phyloP scores from a whole-genome alignment of 2,113 vertebrate genomes.

The Mormoops blainvillei region DNA sequence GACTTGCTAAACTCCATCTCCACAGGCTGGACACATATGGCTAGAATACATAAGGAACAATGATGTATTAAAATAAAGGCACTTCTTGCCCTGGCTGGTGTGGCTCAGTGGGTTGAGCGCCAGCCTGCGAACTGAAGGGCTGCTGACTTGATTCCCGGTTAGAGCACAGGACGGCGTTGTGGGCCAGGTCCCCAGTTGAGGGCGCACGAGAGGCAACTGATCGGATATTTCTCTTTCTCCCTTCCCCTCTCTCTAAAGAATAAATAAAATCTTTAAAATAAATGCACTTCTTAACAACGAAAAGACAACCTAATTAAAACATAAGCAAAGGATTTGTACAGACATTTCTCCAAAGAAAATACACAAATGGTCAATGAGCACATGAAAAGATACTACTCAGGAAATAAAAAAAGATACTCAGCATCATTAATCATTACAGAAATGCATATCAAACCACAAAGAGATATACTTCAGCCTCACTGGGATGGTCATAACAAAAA shows the following conservation, averaged over 20 bases:
- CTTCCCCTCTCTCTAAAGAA: too few relatives aligned
- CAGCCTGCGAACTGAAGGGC: too few relatives aligned
- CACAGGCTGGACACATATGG: not conserved
- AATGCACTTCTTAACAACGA: constrained; percentile 8
- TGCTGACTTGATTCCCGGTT: too few relatives aligned
- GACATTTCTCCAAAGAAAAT: not conserved
- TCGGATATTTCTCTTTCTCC: too few relatives aligned
- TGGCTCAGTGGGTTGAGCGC: too few relatives aligned
- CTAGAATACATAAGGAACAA: not conserved
- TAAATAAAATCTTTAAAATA: not conserved
- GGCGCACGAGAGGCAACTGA: too few relatives aligned
- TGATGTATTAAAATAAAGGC: not conserved
- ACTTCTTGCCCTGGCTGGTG: not conserved
- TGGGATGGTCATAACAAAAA: not conserved
- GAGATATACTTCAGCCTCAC: not conserved
- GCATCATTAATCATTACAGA: not conserved
- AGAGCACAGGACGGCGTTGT: too few relatives aligned
- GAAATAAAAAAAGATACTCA: not conserved
- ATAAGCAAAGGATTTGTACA: not conserved
- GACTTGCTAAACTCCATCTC: not conserved
- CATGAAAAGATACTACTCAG: not conserved
- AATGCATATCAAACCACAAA: not conserved
- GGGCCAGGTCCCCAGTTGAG: too few relatives aligned
- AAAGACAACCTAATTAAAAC: not conserved
- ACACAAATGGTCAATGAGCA: not conserved